Base-by-base conservation (phyloP, 2,888 invertebrate species). In the Steromphala cineraria region DNA sequence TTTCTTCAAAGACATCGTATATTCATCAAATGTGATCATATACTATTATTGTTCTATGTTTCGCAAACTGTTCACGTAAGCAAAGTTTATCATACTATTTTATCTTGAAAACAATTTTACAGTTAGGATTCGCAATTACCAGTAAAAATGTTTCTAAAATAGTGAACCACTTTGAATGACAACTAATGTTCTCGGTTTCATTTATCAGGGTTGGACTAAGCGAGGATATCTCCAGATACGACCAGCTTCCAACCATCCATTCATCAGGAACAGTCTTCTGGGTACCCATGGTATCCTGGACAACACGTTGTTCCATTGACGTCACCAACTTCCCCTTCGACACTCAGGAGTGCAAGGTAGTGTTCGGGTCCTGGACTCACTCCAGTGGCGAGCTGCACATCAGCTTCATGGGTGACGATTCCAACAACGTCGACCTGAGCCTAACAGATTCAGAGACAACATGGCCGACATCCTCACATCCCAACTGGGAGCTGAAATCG, bases 251-350 rank as follows among this genome's bases (percentile, higher is more conserved):
- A 21, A 75, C 76, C 0, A 83, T 85, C 67, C 81, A 79, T 13
- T 71, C 82, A 28, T 86, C 87, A 52, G 90, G 90, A 13, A 80
- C 81, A 31, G 97, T 98, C 56, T 96, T 96, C 88, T 98, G 98
- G 98, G 97, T 97, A 90, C 98, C 98, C 0, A 98, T 98, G 0
- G 97, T 98, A 0, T 97, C 93, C 21, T 91, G 94, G 88, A 93
- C 93, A 84, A 93, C 93, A 78, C 93, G 93, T n/a, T 94, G 94
- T 83, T 92, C 93, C 82, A 98, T 98, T 92, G 97, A 98, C 93
- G 98, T 98, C 0, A 97, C 97, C 90, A 98, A 97, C 94, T 98
- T 98, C 93, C 98, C 98, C 0, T 98, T 98, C 91, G 98, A 98
- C 91, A 97, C 97, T 91, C 98, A 98, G 94, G 97, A 97, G 24